These are phyloP conservation scores for Irena cyanogastra DNA, from an alignment of 2,113 vertebrate genomes.

Conservation along the genomic window DNA sequence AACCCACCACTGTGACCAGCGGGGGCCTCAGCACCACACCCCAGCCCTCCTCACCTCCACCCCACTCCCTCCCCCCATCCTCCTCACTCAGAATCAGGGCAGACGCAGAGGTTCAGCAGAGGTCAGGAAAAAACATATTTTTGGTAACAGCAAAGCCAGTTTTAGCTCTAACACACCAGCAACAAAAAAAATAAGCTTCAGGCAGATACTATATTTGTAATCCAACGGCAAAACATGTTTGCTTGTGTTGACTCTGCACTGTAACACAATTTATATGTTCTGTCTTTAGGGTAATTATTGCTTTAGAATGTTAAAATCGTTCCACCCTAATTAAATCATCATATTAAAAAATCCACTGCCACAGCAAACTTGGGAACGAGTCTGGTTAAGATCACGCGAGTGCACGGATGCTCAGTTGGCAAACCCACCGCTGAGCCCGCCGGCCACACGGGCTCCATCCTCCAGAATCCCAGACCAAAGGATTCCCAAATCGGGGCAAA, in stretches of 20 bases:
- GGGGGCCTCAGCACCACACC: neutral
- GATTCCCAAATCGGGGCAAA: neutral
- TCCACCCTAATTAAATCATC: conserved; percentile 63
- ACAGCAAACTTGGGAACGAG: conserved; percentile 3
- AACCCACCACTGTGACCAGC: rapidly evolving
- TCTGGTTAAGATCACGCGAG: neutral
- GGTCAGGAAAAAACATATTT: neutral
- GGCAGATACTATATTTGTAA: conserved; percentile 58
- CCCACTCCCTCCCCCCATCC: neutral
- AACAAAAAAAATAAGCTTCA: conserved; percentile 5
- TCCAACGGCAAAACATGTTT: conserved; percentile 58
- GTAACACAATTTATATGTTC: conserved; percentile 63
- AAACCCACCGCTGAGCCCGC: neutral
- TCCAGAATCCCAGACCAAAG: neutral
- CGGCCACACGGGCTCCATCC: neutral
- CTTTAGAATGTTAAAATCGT: conserved; percentile 65
- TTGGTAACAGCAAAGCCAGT: neutral
- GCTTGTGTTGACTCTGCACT: conserved; percentile 59
- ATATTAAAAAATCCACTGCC: conserved; percentile 49
- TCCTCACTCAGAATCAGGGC: neutral
- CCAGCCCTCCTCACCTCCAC: neutral
- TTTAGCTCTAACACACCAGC: conserved; percentile 3
- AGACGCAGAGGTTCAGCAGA: neutral
- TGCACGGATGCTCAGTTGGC: neutral
- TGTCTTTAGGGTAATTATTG: conserved; percentile 68